Conservation (phyloP, 1,140 invertebrate genomes). For the Drosophila nasuta region DNA sequence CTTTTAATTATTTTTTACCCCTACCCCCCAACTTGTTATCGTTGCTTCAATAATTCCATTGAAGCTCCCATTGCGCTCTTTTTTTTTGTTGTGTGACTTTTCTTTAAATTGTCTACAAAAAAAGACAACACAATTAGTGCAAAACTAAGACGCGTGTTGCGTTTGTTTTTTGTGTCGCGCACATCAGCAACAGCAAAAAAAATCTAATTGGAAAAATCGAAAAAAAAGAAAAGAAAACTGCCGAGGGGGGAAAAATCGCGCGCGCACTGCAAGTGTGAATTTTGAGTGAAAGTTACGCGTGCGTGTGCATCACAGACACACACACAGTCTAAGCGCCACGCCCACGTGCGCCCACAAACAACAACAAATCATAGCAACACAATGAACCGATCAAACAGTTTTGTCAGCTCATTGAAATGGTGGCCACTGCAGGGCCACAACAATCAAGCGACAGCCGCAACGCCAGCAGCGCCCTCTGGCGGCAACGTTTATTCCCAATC, state of each 20-base stretch:
- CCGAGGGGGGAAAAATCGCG: constrained; percentile 22
- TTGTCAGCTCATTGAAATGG: constrained; percentile 82
- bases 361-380: constrained; percentile 5
- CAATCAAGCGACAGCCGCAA: constrained; percentile 52
- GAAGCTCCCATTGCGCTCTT: constrained; percentile 16
- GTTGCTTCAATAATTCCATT: constrained; percentile 12
- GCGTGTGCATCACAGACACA: constrained; percentile 36
- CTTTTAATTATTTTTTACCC: constrained; percentile 13
- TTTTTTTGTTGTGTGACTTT: constrained; percentile 2
- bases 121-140: constrained; percentile 20
- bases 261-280: constrained; percentile 35
- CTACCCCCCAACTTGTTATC: neutral
- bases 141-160: constrained; percentile 23
- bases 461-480: constrained; percentile 39
- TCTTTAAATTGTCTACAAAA: neutral
- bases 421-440: constrained; percentile 82
- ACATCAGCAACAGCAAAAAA: constrained; percentile 15
- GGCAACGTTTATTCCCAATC: constrained; percentile 66
- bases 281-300: constrained; percentile 48
- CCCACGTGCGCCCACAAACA: constrained; percentile 26
- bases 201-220: constrained; percentile 31
- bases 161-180: constrained; percentile 14
- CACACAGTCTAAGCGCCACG: constrained; percentile 26
- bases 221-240: constrained; percentile 5
- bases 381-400: constrained; percentile 84